Evolutionary conservation across 2,113 vertebrate species (phyloP), one percentile per base, ranked within the genome.

Genomic region (Tamias sibiricus): DNA sequence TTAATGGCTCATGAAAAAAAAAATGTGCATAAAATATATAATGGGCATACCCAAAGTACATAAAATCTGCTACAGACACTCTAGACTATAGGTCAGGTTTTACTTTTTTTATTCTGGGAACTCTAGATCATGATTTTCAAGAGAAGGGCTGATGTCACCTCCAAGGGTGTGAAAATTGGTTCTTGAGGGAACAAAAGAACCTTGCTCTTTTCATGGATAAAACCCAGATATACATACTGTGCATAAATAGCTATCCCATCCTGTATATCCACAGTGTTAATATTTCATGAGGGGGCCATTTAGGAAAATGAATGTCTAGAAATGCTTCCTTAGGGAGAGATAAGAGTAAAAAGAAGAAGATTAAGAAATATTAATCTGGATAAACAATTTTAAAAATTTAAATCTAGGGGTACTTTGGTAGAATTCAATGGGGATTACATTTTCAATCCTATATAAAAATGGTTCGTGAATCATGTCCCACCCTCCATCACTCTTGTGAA

Each of bases 401-500:
- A 82, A 87, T 62, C 28, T 6, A 94, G 6, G 32, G 71, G 11
- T 6, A 49, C 24, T 59, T 64, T 40, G 24, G 22, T 57, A 54
- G 47, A 86, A 69, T 82, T 93, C 69, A 32, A 40, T 1, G 1
- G 24, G 20, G n/a, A 69, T 0, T 35, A 16, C 2, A 1, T 32
- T 42, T 80, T 54, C 42, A 82, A 85, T 22, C 22, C 62, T 35
- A 37, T 2, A 1, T 5, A 16, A 32, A 80, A 87, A 47, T 66
- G 24, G 49, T 32, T 37, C 19, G 14, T 22, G 8, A 1, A 40
- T n/a, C 1, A 0, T 22, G 4, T 4, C 19, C 6, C 4, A 37
- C 20, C 12, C 3, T 0, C 42, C 5, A 35, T 9, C 9, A n/a
- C n/a, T 93, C 35, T n/a, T 54, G 12, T 62, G 28, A 75, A 76